A percentile compares a stretch with the other conserved stretches of the same genome.
phyloP scores from a whole-genome alignment of 2,113 vertebrate genomes.

The Pseudopodoces humilis region DNA sequence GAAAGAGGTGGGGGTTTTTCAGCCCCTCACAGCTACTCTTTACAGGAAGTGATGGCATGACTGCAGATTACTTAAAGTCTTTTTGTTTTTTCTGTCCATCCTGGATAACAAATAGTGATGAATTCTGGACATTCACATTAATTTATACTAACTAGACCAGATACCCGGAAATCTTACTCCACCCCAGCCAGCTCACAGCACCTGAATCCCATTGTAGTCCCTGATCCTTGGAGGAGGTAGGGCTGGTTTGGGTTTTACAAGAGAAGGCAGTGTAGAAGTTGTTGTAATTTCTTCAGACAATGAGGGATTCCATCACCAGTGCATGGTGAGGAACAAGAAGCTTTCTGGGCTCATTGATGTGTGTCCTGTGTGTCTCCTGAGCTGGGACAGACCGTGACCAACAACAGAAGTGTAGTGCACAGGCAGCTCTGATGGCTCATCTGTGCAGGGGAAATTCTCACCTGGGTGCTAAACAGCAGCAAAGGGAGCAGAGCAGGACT shows the following conservation, averaged over 20 bases:
- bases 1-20: not conserved
- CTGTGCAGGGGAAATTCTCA: not conserved
- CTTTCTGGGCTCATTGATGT: not conserved
- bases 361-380: not conserved
- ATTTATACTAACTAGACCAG: not conserved
- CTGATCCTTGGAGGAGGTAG: not conserved
- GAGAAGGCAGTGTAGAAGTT: not conserved
- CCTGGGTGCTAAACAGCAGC: not conserved
- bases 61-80: not conserved
- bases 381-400: not conserved
- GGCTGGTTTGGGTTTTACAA: not conserved
- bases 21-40: not conserved
- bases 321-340: not conserved
- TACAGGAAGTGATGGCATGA: not conserved
- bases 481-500: not conserved
- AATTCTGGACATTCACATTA: not conserved
- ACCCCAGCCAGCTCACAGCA: not conserved
- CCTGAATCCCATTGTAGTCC: not conserved
- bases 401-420: not conserved
- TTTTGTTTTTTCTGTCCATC: not conserved
- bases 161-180: not conserved
- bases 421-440: not conserved
- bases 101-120: not conserved
- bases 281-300: not conserved
- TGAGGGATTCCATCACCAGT: not conserved